Conservation (phyloP, 2,888 invertebrate species). For the Heteromurus nitidus region DNA sequence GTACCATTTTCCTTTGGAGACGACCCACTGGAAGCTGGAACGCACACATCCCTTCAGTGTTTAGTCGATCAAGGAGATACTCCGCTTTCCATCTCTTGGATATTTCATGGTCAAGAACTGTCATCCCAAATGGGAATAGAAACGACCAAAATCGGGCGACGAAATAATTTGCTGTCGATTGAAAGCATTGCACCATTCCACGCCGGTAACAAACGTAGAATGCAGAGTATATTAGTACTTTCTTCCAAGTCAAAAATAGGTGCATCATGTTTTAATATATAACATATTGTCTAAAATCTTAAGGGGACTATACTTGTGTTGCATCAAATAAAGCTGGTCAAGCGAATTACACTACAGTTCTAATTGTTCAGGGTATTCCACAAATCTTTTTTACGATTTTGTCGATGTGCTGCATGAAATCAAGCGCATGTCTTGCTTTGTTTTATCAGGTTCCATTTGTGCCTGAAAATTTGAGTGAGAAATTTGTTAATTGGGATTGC, state of each 20-base stretch:
- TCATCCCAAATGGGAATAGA: constrained; percentile 76
- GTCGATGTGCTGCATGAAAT: too few relatives aligned
- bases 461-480: not conserved
- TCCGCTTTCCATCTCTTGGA: constrained; percentile 69
- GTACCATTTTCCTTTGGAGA: constrained; percentile 74
- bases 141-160: constrained; percentile 79
- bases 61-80: constrained; percentile 58
- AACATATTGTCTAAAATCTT: too few relatives aligned
- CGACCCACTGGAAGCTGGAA: constrained; percentile 73
- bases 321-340: constrained; percentile 81
- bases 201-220: constrained; percentile 77
- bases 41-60: constrained; percentile 55
- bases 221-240: not conserved
- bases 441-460: too few relatives aligned
- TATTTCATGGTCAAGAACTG: constrained; percentile 67
- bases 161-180: constrained; percentile 80
- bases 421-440: too few relatives aligned
- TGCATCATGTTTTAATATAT: too few relatives aligned
- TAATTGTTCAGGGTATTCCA: constrained; percentile 62
- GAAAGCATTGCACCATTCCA: constrained; percentile 72
- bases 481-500: too few relatives aligned
- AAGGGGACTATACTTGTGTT: constrained; percentile 83
- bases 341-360: constrained; percentile 76
- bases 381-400: too few relatives aligned
- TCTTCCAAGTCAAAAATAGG: too few relatives aligned